Base-by-base conservation (phyloP, 2,113 vertebrate species). In the Malurus alboscapulatus region DNA sequence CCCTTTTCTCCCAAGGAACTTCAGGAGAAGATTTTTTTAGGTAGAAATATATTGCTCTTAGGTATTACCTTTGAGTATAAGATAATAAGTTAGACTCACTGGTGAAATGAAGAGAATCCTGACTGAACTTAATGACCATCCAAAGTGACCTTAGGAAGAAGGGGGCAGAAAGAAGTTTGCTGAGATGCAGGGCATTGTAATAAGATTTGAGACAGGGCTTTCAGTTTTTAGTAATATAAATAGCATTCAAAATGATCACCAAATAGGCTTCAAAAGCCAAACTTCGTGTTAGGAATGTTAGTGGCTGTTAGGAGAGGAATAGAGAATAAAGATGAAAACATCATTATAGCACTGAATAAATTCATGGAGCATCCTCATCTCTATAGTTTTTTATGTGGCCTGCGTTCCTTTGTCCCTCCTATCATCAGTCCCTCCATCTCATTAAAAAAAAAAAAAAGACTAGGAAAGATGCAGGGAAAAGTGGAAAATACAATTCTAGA, bases 211-310 rank as follows among this genome's bases (percentile, higher is more conserved):
- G 73, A 84, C 32, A 55, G 36, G 36, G 27, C 5, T 19, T 92
- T 92, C 57, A 74, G 11, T 20, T 84, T 88, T 79, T 87, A 80
- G 69, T 32, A 90, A 66, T 92, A 73, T 62, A 88, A 83, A 75
- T 74, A 81, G 20, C 32, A 65, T 67, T 92, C 68, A 68, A 81
- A 95, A 95, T 84, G 90, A 74, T 38, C 38, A 78, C 36, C 75
- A 81, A 88, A 68, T 42, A 81, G 65, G 21, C 51, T 93, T 89
- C 73, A 91, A 84, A 96, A 69, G 14, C 36, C 29, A 78, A 88
- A 88, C 27, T 92, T 71, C 2, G 0, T 88, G 68, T 74, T 90
- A 63, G 59, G 68, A 89, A 84, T 88, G 57, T 71, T 93, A 80
- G 88, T 40, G 42, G 47, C 44, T 92, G 44, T 82, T 92, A 77